phyloP scores from a whole-genome alignment of 2,888 invertebrate genomes.

The Peribatodes rhomboidaria region DNA sequence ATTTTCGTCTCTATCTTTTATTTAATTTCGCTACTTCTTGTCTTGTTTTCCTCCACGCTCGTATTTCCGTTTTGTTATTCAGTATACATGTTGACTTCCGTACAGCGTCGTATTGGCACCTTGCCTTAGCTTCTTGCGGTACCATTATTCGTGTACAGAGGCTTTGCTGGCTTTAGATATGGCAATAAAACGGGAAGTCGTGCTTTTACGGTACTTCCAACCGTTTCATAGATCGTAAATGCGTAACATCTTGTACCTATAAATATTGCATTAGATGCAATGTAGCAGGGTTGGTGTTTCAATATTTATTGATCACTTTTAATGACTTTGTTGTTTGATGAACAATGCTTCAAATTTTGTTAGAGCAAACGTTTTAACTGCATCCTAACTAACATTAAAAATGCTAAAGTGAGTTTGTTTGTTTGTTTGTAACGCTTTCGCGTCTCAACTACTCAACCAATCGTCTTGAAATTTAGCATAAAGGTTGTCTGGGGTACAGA shows the following conservation, averaged over 20 bases:
- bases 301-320: slow-evolving; percentile 6
- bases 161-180: slow-evolving; percentile 69
- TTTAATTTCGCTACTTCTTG: background rate
- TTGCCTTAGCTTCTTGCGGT: slow-evolving; percentile 69
- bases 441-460: too few species aligned
- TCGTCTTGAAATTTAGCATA: too few species aligned
- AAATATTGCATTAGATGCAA: slow-evolving; percentile 62
- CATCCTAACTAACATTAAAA: too few species aligned
- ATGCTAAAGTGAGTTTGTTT: too few species aligned
- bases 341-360: background rate
- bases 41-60: background rate
- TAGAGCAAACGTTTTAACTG: too few species aligned
- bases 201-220: slow-evolving; percentile 63
- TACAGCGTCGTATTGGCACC: slow-evolving; percentile 66
- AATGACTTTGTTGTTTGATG: slow-evolving; percentile 1
- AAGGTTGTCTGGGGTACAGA: too few species aligned
- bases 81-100: slow-evolving; percentile 47
- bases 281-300: slow-evolving; percentile 50
- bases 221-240: slow-evolving; percentile 74
- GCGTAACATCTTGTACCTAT: slow-evolving; percentile 68
- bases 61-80: slow-evolving; percentile 10
- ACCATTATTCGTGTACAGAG: slow-evolving; percentile 71
- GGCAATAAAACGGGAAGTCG: slow-evolving; percentile 79
- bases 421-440: too few species aligned
- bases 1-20: background rate